Evolutionary conservation across 2,888 invertebrate species (phyloP).

Genomic region (Hydrotaea cyrtoneurina): DNA sequence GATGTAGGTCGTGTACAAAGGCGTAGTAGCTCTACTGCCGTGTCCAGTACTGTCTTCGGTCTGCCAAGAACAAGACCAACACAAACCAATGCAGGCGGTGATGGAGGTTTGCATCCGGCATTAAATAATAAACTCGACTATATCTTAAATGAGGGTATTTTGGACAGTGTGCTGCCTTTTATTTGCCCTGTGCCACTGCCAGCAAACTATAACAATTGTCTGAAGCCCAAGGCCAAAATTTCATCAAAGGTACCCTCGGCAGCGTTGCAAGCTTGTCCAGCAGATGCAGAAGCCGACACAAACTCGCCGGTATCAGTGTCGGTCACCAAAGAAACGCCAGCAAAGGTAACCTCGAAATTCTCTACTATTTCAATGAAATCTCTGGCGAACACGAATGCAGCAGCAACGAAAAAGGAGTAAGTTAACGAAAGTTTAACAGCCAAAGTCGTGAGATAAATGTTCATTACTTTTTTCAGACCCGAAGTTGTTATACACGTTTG

Average conservation of each 20-base stretch:
- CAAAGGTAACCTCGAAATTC: conserved; percentile 25
- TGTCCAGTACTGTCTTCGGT: neutral
- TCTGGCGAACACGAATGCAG: neutral
- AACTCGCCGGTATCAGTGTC: conserved; percentile 11
- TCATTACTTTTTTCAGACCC: no score
- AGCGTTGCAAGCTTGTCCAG: neutral
- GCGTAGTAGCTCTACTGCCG: neutral
- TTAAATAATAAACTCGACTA: conserved; percentile 80
- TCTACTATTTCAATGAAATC: neutral
- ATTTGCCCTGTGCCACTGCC: conserved; percentile 81
- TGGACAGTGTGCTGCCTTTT: conserved; percentile 91
- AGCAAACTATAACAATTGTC: conserved; percentile 53
- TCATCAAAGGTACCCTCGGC: neutral
- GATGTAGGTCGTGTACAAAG: neutral
- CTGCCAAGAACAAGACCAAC: neutral
- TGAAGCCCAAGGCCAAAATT: conserved; percentile 53
- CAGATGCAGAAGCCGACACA: conserved; percentile 60
- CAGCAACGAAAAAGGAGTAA: conserved; percentile 71
- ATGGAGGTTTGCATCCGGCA: conserved; percentile 74
- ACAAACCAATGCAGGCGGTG: neutral
- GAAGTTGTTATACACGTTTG: conserved; percentile 97
- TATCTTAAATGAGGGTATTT: conserved; percentile 89
- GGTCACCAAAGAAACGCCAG: conserved; percentile 33
- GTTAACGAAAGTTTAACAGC: conserved; percentile 37
- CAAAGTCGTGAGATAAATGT: neutral